Percentiles rank a stretch among this genome's conserved stretches.
phyloP scores from a whole-genome alignment of 2,888 invertebrate genomes.

The Autographa pulchrina region DNA sequence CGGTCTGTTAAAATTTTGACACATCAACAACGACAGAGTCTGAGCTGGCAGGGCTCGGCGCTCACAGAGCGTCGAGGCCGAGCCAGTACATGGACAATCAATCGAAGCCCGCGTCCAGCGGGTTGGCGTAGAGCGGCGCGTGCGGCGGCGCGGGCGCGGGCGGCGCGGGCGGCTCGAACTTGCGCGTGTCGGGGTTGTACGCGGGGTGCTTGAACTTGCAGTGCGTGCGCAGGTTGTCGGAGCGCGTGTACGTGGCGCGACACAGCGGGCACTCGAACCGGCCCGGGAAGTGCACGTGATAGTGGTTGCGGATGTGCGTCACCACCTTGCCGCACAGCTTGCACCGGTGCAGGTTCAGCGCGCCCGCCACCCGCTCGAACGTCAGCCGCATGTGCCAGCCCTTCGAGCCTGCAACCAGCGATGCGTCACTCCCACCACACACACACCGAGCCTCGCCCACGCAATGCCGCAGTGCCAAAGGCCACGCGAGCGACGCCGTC shows the following conservation, averaged over 20 bases:
- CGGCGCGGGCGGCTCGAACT: constrained; percentile 93
- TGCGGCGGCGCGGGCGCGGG: constrained; percentile 85
- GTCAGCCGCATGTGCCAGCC: constrained; percentile 98
- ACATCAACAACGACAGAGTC: constrained; percentile 72
- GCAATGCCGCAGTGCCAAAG: constrained; percentile 69
- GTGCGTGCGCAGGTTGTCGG: constrained; percentile 97
- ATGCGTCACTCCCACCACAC: constrained; percentile 66
- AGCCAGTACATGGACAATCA: constrained; percentile 85
- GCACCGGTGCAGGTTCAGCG: constrained; percentile 97
- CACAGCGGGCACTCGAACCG: constrained; percentile 97
- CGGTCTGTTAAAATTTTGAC: constrained; percentile 76
- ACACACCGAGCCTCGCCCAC: constrained; percentile 38
- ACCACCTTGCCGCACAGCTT: constrained; percentile 98
- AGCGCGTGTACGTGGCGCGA: constrained; percentile 97
- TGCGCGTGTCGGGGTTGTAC: constrained; percentile 96
- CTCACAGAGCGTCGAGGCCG: constrained; percentile 84
- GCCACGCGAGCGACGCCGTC: constrained; percentile 41
- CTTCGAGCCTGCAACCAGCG: constrained; percentile 96
- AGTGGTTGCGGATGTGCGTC: constrained; percentile 98
- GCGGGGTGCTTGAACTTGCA: constrained; percentile 98
- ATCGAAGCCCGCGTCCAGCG: constrained; percentile 89
- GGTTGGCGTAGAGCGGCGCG: constrained; percentile 89
- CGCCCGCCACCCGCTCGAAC: constrained; percentile 97
- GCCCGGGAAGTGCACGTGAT: constrained; percentile 98
- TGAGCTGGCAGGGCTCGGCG: constrained; percentile 63